These are phyloP conservation scores for Linepithema humile DNA, from an alignment of 1,140 invertebrate genomes.

Conservation along the genomic window DNA sequence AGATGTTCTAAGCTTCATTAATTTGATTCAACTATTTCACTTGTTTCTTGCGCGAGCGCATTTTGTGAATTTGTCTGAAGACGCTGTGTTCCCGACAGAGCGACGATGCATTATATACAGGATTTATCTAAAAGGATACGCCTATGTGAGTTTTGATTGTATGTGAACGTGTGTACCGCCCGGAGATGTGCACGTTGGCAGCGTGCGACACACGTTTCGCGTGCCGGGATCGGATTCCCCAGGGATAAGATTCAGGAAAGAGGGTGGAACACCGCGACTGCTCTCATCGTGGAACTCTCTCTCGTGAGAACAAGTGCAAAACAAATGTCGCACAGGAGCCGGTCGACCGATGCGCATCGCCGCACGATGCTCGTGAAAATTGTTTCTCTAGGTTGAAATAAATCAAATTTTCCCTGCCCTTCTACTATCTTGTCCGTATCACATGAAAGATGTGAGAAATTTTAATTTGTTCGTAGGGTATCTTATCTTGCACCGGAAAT, in stretches of 20 bases:
- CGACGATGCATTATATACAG: neutral
- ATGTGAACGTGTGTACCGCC: constrained; percentile 15
- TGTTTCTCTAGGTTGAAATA: constrained; percentile 61
- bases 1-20: neutral
- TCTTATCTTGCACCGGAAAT: neutral
- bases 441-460: constrained; percentile 13
- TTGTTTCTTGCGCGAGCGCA: neutral
- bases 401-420: constrained; percentile 59
- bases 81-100: neutral
- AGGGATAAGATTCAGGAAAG: constrained; percentile 71
- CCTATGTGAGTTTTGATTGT: constrained; percentile 58
- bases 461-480: constrained; percentile 11
- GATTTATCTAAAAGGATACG: constrained; percentile 51
- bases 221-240: constrained; percentile 71
- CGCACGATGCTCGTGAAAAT: constrained; percentile 53
- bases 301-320: constrained; percentile 83
- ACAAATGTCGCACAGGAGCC: constrained; percentile 78
- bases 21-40: neutral
- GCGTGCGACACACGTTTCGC: constrained; percentile 75
- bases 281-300: constrained; percentile 61
- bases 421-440: neutral
- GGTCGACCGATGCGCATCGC: constrained; percentile 24
- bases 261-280: constrained; percentile 70
- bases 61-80: neutral
- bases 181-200: constrained; percentile 50